Base-by-base conservation (phyloP, 1,140 invertebrate genomes). In the Heliconius hermathena region DNA sequence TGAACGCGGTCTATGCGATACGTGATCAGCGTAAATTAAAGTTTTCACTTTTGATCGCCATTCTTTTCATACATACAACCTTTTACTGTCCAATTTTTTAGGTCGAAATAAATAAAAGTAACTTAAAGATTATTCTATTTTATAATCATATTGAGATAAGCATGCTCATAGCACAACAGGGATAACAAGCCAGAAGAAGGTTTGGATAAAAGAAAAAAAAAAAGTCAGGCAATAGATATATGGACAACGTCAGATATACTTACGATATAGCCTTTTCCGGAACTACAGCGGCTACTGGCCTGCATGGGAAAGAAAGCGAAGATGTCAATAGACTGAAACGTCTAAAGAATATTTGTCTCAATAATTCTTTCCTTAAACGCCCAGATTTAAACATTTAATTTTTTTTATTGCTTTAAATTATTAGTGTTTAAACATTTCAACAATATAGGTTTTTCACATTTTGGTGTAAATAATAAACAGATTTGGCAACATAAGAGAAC, bases 191-290 rank as follows among this genome's bases (percentile, higher is more conserved):
- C 60, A 29, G 60, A 66, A 66, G 60, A 66, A 66, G 60, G 29
- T 11, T 66, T 66, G 54, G 20, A 57, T 3, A 26, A 66, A 66
- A 66, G 16, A 16, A 66, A 29, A 66, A 66, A 22, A 60, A 1
- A 74, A 11, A 36, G 13, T 46, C 71, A 72, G 79, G 84, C 77
- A 83, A 78, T 87, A 89, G 84, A 91, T 84, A 87, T 86, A 87
- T 86, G 79, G 90, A 90, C 88, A 93, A 91, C 89, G 92, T 85
- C 90, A 88, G 93, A 88, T 88, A 95, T 96, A 97, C 97, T 97
- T 96, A 97, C 97, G 97, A 97, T 97, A 97, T 97, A 97, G 96
- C 97, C 97, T 96, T 97, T 97, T 96, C 97, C 97, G 95, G 97
- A 97, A 96, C 97, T 97, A 96, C 97, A 97, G 95, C 97, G 96